Evolutionary conservation across 2,797 vertebrate genomes (phyloP).

Genomic region (Chrysocyon brachyurus): DNA sequence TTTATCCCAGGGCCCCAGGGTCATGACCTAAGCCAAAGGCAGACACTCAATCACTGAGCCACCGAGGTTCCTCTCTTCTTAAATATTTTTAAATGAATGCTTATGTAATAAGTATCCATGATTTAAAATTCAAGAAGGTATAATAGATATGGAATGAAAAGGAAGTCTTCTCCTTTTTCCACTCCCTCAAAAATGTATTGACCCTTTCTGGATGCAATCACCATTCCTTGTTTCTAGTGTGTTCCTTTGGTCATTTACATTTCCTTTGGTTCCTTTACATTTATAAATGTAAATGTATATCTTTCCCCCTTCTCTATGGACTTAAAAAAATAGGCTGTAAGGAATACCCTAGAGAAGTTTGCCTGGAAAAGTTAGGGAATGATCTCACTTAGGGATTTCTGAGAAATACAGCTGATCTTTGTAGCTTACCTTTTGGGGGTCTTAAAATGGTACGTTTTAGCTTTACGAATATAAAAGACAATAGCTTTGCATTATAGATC

Average conservation of each 20-base stretch:
- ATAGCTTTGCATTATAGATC: not conserved
- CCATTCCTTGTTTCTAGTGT: not conserved
- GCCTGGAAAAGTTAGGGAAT: not conserved
- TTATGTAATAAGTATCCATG: not conserved
- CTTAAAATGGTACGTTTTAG: not conserved
- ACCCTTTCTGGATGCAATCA: not conserved
- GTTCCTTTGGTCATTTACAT: not conserved
- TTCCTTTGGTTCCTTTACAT: not conserved
- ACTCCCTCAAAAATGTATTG: not conserved
- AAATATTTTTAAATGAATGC: not conserved
- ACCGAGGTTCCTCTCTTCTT: not conserved
- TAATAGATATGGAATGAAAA: not conserved
- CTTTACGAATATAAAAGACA: not conserved
- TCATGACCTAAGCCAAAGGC: no score
- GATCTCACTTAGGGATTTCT: not conserved
- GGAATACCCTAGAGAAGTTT: not conserved
- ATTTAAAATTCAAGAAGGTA: constrained; percentile 43
- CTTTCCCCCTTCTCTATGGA: not conserved
- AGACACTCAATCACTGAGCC: no score
- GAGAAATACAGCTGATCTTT: not conserved
- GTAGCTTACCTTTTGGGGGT: not conserved
- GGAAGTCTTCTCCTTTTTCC: not conserved
- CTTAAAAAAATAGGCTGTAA: not conserved
- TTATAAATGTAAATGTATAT: not conserved
- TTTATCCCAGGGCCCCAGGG: no score